Evolutionary conservation across 2,113 vertebrate species (phyloP), one percentile per base, ranked within the genome.

Genomic region (Malurus alboscapulatus): DNA sequence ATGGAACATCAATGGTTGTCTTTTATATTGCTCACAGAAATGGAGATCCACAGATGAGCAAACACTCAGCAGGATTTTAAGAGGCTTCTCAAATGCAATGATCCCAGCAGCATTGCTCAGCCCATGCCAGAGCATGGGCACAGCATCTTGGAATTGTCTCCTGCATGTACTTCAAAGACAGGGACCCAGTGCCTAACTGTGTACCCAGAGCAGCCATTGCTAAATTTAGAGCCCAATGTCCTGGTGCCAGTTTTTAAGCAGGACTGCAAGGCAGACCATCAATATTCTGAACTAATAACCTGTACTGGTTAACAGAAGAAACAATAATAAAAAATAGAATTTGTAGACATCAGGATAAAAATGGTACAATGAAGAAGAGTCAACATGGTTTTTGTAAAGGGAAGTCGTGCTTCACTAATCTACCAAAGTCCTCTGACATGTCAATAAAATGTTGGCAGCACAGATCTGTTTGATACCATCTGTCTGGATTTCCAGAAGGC

Each of bases 401-500:
- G 45, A 79, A 88, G 62, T 50, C 4, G 0, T 53, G 45, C 40
- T 92, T 89, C 36, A 29, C 24, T 71, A 20, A 75, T 61, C 34
- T 79, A 32, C 53, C 47, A 19, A 82, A 90, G 58, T 68, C 62
- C 45, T 90, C 62, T 87, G 71, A 66, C 67, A 79, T 20, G 42
- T 89, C 73, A 91, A 36, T 63, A 63, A 91, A 87, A 73, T 0
- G 0, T 24, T 89, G 84, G 67, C 78, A 91, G 32, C 84, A 87
- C 27, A 69, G 38, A 85, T 79, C 74, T 73, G 27, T 82, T 73
- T 90, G 78, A 79, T 83, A 88, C 62, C 42, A 93, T 94, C 92
- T 91, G 82, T 34, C 78, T 76, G 50, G 42, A 80, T 85, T 85
- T 96, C 85, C 93, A 94, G 66, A 75, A 84, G 89, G 80, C 84